Conservation (phyloP, 2,888 invertebrate genomes). For the Nyleta sp. region DNA sequence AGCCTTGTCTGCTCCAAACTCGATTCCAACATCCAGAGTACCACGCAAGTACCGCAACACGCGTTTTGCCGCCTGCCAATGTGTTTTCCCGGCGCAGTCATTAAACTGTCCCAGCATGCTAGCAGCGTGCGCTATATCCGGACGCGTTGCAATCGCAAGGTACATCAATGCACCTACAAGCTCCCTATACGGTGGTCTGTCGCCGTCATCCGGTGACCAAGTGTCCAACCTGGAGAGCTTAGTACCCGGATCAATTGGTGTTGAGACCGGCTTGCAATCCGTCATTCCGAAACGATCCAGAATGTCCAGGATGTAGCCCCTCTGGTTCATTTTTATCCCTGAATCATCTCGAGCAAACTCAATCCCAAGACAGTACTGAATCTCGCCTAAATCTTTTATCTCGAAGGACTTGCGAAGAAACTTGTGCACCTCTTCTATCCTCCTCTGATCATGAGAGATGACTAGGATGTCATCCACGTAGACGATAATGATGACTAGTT, state of each 20-base stretch:
- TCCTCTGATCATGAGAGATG: background rate
- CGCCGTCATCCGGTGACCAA: background rate
- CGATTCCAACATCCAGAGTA: background rate
- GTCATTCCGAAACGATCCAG: constrained; percentile 69
- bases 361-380: background rate
- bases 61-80: background rate
- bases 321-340: background rate
- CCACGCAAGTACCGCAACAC: too few relatives aligned
- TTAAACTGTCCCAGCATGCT: constrained; percentile 58
- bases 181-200: constrained; percentile 29
- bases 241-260: constrained; percentile 60
- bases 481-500: background rate
- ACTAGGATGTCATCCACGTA: background rate
- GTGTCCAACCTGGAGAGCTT: background rate
- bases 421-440: background rate
- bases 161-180: constrained; percentile 61
- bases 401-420: background rate
- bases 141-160: constrained; percentile 48
- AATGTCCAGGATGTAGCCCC: constrained; percentile 66
- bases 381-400: background rate
- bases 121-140: constrained; percentile 59
- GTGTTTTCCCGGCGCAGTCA: background rate
- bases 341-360: background rate
- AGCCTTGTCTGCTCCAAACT: background rate
- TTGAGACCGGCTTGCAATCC: constrained; percentile 69